Percentiles rank a stretch among this genome's conserved stretches.
Conservation (phyloP, 2,113 vertebrate genomes). For the Columba janthina region DNA sequence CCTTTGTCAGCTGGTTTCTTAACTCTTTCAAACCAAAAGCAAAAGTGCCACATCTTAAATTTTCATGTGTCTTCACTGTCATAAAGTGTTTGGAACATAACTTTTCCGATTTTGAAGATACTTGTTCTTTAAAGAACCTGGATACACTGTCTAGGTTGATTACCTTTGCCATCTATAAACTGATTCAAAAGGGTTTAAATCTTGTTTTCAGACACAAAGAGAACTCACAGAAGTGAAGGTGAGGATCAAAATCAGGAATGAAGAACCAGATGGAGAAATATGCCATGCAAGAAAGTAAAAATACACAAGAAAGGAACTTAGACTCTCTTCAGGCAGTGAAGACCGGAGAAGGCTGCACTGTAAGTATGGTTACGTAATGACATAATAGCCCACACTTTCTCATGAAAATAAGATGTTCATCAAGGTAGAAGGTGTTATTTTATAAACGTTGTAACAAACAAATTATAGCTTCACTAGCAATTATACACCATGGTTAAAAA, state of each 20-base stretch:
- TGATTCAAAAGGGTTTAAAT: no score
- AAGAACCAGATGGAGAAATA: background rate
- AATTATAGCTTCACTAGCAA: background rate
- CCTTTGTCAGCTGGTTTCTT: background rate
- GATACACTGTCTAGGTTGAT: background rate
- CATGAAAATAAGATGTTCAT: background rate
- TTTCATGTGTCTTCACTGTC: background rate
- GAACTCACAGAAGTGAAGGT: background rate
- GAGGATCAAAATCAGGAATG: background rate
- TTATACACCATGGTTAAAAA: background rate
- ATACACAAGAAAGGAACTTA: background rate
- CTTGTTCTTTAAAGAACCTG: background rate
- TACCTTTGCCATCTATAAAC: background rate
- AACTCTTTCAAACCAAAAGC: background rate
- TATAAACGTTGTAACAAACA: background rate
- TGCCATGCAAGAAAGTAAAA: background rate
- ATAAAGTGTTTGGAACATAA: background rate
- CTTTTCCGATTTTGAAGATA: background rate
- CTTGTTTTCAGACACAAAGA: background rate
- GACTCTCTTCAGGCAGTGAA: background rate
- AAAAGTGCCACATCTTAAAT: background rate
- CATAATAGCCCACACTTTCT: background rate
- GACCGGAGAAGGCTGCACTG: background rate
- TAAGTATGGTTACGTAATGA: background rate
- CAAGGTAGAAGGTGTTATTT: background rate